Percentiles rank a stretch among this genome's conserved stretches.
Evolutionary conservation across 1,140 invertebrate genomes (phyloP).

Genomic region (Vollenhovia emeryi): DNA sequence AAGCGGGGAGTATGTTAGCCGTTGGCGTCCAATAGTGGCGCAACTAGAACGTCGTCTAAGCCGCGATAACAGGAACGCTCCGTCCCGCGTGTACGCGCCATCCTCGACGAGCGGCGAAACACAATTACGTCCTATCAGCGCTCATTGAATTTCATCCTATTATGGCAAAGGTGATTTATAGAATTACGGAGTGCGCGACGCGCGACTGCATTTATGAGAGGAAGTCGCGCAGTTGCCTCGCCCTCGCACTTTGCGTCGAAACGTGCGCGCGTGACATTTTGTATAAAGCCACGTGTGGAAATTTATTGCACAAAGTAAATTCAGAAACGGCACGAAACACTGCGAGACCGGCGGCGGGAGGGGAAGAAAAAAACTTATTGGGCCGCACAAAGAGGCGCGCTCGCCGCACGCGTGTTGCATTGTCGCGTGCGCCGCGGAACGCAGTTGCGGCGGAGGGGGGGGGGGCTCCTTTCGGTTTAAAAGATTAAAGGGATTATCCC

Average conservation of each 20-base stretch:
- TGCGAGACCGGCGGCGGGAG: too few relatives aligned
- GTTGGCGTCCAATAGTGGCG: not conserved
- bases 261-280: not conserved
- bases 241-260: constrained; percentile 11
- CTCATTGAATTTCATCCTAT: constrained; percentile 51
- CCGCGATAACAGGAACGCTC: constrained; percentile 35
- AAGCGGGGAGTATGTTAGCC: not conserved
- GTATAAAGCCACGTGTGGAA: not conserved
- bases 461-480: not conserved
- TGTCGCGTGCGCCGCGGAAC: not conserved
- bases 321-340: constrained; percentile 8
- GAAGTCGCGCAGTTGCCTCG: not conserved
- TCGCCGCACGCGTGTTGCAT: not conserved
- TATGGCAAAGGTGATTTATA: constrained; percentile 58
- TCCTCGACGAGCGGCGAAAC: constrained; percentile 42
- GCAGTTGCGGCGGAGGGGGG: too few relatives aligned
- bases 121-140: constrained; percentile 58
- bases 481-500: not conserved
- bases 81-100: constrained; percentile 11
- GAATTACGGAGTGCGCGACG: constrained; percentile 35
- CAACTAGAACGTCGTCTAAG: constrained; percentile 44
- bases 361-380: not conserved
- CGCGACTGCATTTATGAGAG: constrained; percentile 35
- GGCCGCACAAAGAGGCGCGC: not conserved
- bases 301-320: constrained; percentile 17